These are phyloP conservation scores for Neoaliturus tenellus DNA, from an alignment of 2,888 invertebrate genomes.

Conservation along the genomic window DNA sequence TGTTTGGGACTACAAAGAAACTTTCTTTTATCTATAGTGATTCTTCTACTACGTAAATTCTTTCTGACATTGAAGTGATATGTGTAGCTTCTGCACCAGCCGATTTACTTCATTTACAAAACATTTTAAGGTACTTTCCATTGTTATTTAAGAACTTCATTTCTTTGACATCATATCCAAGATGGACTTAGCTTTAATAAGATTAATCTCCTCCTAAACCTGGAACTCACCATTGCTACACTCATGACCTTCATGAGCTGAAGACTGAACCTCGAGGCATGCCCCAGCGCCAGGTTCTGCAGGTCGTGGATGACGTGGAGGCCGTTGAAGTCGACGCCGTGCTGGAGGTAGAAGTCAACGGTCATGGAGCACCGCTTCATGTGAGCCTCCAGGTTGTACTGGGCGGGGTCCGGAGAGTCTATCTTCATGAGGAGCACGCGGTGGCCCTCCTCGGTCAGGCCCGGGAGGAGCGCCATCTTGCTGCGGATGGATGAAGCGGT, in stretches of 20 bases:
- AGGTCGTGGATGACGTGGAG: constrained; percentile 66
- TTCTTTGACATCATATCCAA: no score
- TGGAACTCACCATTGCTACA: constrained; percentile 65
- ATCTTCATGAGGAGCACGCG: constrained; percentile 64
- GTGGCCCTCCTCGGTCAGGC: constrained; percentile 64
- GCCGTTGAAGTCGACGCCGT: constrained; percentile 67
- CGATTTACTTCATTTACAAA: no score
- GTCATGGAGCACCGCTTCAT: constrained; percentile 64
- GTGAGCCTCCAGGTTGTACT: constrained; percentile 62
- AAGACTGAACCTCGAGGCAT: constrained; percentile 65
- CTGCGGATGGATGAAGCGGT: constrained; percentile 53
- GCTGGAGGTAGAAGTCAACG: constrained; percentile 65
- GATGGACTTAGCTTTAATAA: no score
- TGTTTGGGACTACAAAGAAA: no score
- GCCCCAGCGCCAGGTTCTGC: constrained; percentile 63
- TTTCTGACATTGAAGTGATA: no score
- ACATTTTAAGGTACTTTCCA: no score
- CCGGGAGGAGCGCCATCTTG: constrained; percentile 64
- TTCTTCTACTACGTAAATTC: no score
- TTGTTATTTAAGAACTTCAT: no score
- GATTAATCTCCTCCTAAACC: no score
- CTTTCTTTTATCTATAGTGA: no score
- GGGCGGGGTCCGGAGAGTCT: constrained; percentile 61
- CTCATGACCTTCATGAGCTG: constrained; percentile 64
- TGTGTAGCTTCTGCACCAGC: no score